A percentile compares a stretch with the other conserved stretches of the same genome.
Evolutionary conservation across 1,140 invertebrate genomes (phyloP).

Genomic region (Alviniconcha marisindica): DNA sequence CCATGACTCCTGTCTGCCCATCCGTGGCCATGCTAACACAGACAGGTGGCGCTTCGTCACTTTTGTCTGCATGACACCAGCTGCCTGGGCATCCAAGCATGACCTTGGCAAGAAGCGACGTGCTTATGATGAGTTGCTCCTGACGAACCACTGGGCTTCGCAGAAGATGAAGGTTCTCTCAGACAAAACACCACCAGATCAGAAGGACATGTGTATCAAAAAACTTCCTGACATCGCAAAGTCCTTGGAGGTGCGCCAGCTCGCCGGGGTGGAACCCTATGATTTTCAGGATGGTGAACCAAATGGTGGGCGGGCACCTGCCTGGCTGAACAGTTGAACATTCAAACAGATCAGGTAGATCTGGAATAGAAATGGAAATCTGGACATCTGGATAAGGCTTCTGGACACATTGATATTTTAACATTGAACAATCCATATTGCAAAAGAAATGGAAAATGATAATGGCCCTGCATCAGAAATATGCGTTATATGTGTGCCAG

Average conservation of each 20-base stretch:
- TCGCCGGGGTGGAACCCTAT: slow-evolving; percentile 56
- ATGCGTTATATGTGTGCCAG: too few relatives aligned
- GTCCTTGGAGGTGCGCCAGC: slow-evolving; percentile 42
- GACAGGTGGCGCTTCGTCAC: slow-evolving; percentile 66
- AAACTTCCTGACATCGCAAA: slow-evolving; percentile 50
- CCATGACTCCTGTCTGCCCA: slow-evolving; percentile 57
- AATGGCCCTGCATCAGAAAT: too few relatives aligned
- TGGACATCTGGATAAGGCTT: too few relatives aligned
- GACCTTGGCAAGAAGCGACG: slow-evolving; percentile 51
- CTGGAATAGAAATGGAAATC: too few relatives aligned
- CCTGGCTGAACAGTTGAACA: slow-evolving; percentile 11
- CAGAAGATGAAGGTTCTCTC: slow-evolving; percentile 53
- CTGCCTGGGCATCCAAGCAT: slow-evolving; percentile 55
- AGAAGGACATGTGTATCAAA: slow-evolving; percentile 1
- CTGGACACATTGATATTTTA: too few relatives aligned
- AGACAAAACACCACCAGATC: neutral
- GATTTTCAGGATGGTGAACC: slow-evolving; percentile 54
- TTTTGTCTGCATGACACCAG: slow-evolving; percentile 68
- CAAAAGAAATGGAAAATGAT: too few relatives aligned
- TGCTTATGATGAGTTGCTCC: slow-evolving; percentile 52
- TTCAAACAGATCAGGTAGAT: neutral
- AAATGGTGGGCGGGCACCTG: slow-evolving; percentile 44
- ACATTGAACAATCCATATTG: too few relatives aligned
- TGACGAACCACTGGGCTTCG: slow-evolving; percentile 68
- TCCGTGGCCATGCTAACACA: slow-evolving; percentile 42